Base-by-base conservation (phyloP, 2,797 vertebrate species). In the Pelochelys cantorii region DNA sequence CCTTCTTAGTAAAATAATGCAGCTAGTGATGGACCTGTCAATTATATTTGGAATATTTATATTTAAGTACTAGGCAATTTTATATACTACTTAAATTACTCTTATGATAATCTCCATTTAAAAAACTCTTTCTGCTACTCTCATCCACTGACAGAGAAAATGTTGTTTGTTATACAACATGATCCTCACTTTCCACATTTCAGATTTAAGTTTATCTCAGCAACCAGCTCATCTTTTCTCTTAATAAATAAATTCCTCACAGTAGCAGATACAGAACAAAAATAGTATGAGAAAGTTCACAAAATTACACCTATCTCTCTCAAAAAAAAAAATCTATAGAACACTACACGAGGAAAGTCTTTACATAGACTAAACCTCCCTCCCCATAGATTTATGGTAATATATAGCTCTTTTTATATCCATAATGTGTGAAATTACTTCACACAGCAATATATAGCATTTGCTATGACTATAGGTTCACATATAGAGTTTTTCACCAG, bases 31-130 rank as follows among this genome's bases (percentile, higher is more conserved):
- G 53, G 57, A 56, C 87, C 75, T 91, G 93, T 87, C 94, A 95
- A 90, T 23, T 0, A 4, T 81, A 91, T 84, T 89, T 92, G 62
- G 81, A 85, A 84, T 93, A 92, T 91, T 92, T 83, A 92, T 94
- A 90, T 95, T 94, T 90, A 94, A 95, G 88, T 74, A 92, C 93
- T 57, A 86, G 84, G 71, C 81, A 93, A 87, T 91, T 96, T 94
- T 86, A 93, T 31, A 90, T 71, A 55, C 83, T 92, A 74, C 81
- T 94, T 94, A 37, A 37, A 71, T 94, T 93, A 96, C 94, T 94
- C 94, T 95, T 91, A 92, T 68, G 71, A 95, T 96, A 96, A 94
- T 92, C 71, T 94, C 75, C 94, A 94, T 86, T 37, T 86, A 85
- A 90, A 95, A 53, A 60, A 93, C 81, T 57, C 90, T 90, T 95